Evolutionary conservation across 2,888 invertebrate genomes (phyloP), one percentile per base, ranked within the genome.

Genomic region (Athalia rosae): DNA sequence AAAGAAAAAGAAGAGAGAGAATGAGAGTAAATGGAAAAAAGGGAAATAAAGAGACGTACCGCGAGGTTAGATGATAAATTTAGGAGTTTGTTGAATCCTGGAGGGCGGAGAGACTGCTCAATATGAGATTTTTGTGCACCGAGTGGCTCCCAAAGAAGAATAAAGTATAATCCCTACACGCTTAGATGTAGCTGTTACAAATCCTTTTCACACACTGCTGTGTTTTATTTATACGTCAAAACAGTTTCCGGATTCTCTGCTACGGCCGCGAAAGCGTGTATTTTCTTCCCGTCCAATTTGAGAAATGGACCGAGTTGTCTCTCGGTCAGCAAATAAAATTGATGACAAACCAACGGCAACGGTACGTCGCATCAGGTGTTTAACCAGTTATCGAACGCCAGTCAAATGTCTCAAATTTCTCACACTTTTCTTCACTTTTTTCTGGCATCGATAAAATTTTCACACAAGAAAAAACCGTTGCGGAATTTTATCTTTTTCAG

Each of bases 301-400:
- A 71, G 71, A 71, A 58, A 58, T 56, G 58, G 71, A 71, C 58
- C 43, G 7, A 28, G 8, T 15, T n/a, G n/a, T 45, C 71, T 71
- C 58, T 71, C 56, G 71, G 56, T 71, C 43, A 71, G 8, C 11
- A n/a, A 45, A 58, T 71, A 45, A 71, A 71, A 71, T 71, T 71
- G 45, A 71, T 71, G 58, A 71, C 43, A 71, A 71, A 71, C 71
- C 50, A 56, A 56, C 50, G 50, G 8, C 7, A 3, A 50, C 56
- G 67, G 50, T 50, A 5, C 67, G 3, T 67, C 15, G 28, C 11
- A 41, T 53, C 67, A 53, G 67, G 67, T 67, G 67, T 53, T 67
- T 45, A 9, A 48, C 28, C 50, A 67, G 28, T 15, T 50, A 53
- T 53, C 53, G 11, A 53, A 53, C 53, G 53, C 28, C 0, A n/a